phyloP scores from a whole-genome alignment of 2,113 vertebrate genomes.

The Isichthys henryi region DNA sequence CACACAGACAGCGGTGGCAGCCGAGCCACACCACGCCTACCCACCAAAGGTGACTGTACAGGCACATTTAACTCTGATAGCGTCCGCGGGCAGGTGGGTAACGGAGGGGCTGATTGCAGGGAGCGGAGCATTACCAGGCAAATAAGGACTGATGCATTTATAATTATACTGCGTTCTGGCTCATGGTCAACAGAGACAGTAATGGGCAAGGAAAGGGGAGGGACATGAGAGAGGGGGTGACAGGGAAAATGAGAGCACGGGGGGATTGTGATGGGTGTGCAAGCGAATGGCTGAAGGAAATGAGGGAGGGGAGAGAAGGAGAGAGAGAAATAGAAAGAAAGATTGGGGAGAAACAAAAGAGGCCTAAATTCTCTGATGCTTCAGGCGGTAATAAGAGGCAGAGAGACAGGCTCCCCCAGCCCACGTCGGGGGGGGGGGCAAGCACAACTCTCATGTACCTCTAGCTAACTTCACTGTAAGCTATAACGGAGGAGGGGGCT shows the following conservation, averaged over 20 bases:
- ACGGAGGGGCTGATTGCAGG: constrained; percentile 8
- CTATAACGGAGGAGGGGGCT: neutral
- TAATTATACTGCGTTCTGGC: constrained; percentile 34
- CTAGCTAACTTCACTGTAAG: neutral
- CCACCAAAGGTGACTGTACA: neutral
- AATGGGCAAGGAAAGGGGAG: neutral
- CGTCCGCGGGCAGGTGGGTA: neutral
- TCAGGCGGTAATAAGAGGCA: neutral
- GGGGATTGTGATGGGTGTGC: neutral
- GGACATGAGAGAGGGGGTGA: neutral
- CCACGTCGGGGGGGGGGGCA: neutral
- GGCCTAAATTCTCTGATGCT: neutral
- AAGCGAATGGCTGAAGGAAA: neutral
- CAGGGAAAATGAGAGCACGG: neutral
- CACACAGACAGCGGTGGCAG: neutral
- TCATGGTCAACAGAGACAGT: constrained; percentile 11
- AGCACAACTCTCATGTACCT: neutral
- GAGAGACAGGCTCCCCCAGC: neutral
- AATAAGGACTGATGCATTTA: constrained; percentile 26
- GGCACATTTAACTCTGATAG: neutral
- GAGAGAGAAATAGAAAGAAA: neutral
- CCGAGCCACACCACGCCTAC: neutral
- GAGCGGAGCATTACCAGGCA: constrained; percentile 29
- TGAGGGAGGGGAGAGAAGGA: neutral
- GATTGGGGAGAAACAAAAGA: neutral